These are phyloP conservation scores for Sphinx pinastri DNA, from an alignment of 2,888 invertebrate genomes.

Conservation along the genomic window DNA sequence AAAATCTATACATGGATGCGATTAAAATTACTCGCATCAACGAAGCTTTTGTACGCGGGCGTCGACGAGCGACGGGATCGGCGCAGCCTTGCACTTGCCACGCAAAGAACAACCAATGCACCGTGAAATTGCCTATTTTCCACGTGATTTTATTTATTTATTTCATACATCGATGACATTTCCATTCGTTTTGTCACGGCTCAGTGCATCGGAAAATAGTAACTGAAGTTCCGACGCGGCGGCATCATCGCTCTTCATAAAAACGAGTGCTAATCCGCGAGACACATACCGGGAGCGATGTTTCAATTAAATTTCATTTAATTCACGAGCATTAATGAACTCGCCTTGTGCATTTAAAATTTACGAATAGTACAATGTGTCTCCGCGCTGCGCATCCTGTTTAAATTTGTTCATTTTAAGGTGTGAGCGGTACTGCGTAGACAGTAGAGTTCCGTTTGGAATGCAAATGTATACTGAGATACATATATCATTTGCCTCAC, in stretches of 20 bases:
- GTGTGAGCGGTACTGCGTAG: constrained; percentile 54
- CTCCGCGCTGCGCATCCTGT: constrained; percentile 57
- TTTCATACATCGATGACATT: constrained; percentile 78
- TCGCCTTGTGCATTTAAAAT: constrained; percentile 63
- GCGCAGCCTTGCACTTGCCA: constrained; percentile 59
- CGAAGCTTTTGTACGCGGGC: constrained; percentile 69
- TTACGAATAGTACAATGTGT: constrained; percentile 59
- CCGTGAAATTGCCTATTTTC: constrained; percentile 84
- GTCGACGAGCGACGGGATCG: constrained; percentile 51
- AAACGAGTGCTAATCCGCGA: constrained; percentile 38
- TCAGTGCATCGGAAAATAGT: constrained; percentile 62
- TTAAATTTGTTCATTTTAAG: constrained; percentile 49
- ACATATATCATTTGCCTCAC: constrained; percentile 77
- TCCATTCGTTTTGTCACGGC: constrained; percentile 60
- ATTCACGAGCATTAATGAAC: constrained; percentile 56
- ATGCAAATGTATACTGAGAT: constrained; percentile 57
- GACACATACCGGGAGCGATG: constrained; percentile 33
- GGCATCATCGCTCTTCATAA: constrained; percentile 37
- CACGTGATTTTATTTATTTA: constrained; percentile 83
- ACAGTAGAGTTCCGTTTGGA: constrained; percentile 60
- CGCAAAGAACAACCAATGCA: constrained; percentile 80
- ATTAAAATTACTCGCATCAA: constrained; percentile 70
- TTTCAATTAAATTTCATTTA: constrained; percentile 55
- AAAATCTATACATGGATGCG: constrained; percentile 38
- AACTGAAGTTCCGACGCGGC: constrained; percentile 37